Conservation (phyloP, 2,797 vertebrate species). For the Smutsia temminckii region DNA sequence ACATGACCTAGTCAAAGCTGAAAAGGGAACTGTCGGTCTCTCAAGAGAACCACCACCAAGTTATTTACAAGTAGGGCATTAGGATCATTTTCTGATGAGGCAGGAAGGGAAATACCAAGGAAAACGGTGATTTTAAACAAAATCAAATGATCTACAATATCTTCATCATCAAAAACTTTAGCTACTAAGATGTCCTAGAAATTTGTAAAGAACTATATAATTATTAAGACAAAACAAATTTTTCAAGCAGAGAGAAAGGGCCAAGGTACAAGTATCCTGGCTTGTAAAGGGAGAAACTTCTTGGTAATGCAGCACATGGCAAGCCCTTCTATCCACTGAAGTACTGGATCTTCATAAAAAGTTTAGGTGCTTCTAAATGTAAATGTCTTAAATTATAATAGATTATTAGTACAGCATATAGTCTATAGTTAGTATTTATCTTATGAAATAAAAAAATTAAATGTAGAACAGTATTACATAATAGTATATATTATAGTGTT, state of each 20-base stretch:
- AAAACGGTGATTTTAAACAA: constrained; percentile 29
- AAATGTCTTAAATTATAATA: constrained; percentile 20
- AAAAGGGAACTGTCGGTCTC: not conserved
- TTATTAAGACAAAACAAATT: not conserved
- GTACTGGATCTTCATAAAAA: not conserved
- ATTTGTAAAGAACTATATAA: not conserved
- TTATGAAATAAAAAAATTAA: constrained; percentile 21
- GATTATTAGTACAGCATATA: not conserved
- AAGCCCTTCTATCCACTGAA: not conserved
- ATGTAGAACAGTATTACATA: not conserved
- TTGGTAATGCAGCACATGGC: not conserved
- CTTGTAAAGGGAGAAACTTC: not conserved
- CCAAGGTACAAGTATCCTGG: not conserved
- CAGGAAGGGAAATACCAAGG: not conserved
- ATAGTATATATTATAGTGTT: not conserved
- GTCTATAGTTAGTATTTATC: not conserved
- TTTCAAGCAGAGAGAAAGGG: constrained; percentile 1
- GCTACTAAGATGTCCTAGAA: not conserved
- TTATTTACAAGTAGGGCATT: not conserved
- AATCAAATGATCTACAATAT: not conserved
- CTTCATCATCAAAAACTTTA: not conserved
- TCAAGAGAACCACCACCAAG: not conserved
- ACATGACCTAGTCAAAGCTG: constrained; percentile 18
- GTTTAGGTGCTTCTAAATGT: not conserved
- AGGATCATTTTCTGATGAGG: not conserved